A percentile compares a stretch with the other conserved stretches of the same genome.
Evolutionary conservation across 2,888 invertebrate genomes (phyloP).

Genomic region (Artemia sinica): DNA sequence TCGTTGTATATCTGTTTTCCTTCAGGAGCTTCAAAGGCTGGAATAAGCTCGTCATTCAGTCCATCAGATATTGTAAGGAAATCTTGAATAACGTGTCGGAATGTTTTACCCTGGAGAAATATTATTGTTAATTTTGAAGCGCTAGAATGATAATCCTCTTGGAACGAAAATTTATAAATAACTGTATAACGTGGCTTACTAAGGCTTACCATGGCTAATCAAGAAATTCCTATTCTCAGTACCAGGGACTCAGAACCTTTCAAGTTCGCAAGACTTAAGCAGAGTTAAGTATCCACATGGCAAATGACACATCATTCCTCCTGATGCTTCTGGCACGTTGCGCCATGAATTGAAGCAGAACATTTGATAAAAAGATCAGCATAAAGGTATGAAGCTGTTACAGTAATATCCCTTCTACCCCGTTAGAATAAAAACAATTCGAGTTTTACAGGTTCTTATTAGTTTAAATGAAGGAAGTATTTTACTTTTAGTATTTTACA

Average conservation of each 20-base stretch:
- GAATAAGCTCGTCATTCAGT: conserved; percentile 48
- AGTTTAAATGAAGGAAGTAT: too few relatives aligned
- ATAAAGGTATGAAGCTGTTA: too few relatives aligned
- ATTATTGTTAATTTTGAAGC: background rate
- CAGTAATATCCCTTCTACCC: too few relatives aligned
- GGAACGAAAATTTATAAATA: background rate
- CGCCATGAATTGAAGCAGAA: too few relatives aligned
- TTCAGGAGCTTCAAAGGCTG: conserved; percentile 48
- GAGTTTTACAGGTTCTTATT: too few relatives aligned
- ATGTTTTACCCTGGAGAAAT: conserved; percentile 16
- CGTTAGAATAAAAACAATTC: too few relatives aligned
- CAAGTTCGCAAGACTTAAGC: too few relatives aligned
- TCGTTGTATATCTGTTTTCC: conserved; percentile 55
- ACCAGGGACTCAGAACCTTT: background rate
- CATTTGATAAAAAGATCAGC: too few relatives aligned
- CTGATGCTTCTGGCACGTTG: too few relatives aligned
- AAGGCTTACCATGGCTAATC: background rate
- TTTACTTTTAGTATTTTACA: too few relatives aligned
- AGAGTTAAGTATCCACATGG: too few relatives aligned
- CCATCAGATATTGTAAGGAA: conserved; percentile 39
- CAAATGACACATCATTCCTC: too few relatives aligned
- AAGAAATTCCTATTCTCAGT: background rate
- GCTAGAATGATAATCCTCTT: background rate
- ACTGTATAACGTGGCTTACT: background rate
- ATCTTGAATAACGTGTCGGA: conserved; percentile 11